Conservation (phyloP, 2,888 invertebrate genomes). For the Himalopsyche tibetana region DNA sequence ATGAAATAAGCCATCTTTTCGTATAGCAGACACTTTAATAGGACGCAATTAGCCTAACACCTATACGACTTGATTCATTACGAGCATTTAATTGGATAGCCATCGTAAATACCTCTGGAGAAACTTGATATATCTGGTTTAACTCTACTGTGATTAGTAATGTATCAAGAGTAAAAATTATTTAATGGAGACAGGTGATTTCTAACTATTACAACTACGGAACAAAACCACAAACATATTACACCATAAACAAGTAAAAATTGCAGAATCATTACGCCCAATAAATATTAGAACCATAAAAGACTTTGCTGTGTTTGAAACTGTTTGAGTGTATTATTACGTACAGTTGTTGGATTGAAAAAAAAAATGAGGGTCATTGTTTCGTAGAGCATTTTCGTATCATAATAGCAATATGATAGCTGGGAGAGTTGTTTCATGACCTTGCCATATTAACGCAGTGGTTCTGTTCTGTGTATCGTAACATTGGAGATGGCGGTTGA, state of each 20-base stretch:
- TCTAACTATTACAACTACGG: not conserved
- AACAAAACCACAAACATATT: conserved; percentile 32
- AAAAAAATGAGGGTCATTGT: conserved; percentile 32
- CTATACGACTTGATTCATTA: conserved; percentile 23
- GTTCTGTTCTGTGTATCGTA: not conserved
- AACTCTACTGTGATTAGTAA: conserved; percentile 13
- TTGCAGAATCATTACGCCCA: not conserved
- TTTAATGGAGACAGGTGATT: conserved; percentile 27
- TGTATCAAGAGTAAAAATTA: conserved; percentile 3
- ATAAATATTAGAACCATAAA: not conserved
- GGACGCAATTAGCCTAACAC: conserved; percentile 16
- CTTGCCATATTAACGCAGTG: conserved; percentile 7
- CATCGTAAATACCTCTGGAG: conserved; percentile 19
- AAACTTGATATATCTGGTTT: not conserved
- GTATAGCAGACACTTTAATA: conserved; percentile 21
- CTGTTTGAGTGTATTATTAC: not conserved
- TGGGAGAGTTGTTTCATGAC: conserved; percentile 35
- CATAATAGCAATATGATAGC: conserved; percentile 34
- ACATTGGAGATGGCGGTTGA: not conserved
- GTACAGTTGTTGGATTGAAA: conserved; percentile 28
- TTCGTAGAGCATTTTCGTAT: conserved; percentile 16
- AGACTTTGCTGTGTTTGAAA: conserved; percentile 19
- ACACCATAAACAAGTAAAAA: conserved; percentile 14
- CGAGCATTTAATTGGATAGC: conserved; percentile 8
- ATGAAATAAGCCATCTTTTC: conserved; percentile 27